These are phyloP conservation scores for Pelochelys cantorii DNA, from an alignment of 2,797 vertebrate genomes.

Conservation along the genomic window DNA sequence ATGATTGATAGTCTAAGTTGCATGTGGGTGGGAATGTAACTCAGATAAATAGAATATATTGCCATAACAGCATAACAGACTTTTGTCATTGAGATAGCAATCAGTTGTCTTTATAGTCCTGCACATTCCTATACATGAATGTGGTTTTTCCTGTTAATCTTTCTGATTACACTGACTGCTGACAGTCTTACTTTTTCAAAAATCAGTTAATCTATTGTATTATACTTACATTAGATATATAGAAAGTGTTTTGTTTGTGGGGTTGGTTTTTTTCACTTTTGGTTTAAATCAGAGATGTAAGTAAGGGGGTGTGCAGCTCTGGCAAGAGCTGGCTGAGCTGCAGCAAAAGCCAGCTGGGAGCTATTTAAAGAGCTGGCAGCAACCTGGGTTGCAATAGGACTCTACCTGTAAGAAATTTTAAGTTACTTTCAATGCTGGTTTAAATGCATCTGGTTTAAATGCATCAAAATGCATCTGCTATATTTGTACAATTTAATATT, in stretches of 20 bases:
- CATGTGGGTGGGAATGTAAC: not conserved
- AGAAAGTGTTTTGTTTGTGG: not conserved
- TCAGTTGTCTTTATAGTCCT: not conserved
- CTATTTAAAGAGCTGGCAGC: too few relatives aligned
- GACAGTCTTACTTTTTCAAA: not conserved
- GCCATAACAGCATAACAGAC: not conserved
- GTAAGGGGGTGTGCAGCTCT: too few relatives aligned
- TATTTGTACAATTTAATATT: slow-evolving; percentile 1
- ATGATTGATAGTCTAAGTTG: not conserved
- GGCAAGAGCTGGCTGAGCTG: too few relatives aligned
- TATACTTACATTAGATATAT: not conserved
- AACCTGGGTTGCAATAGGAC: too few relatives aligned
- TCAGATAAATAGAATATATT: not conserved
- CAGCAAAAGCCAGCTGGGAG: too few relatives aligned
- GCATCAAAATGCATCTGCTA: not conserved
- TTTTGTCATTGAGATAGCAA: not conserved
- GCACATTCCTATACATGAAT: not conserved
- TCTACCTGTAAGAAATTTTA: too few relatives aligned
- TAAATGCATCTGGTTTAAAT: too few relatives aligned
- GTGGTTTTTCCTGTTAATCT: not conserved
- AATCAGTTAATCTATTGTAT: not conserved
- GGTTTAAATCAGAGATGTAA: not conserved
- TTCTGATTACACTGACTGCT: not conserved
- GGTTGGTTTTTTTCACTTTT: slow-evolving; percentile 10
- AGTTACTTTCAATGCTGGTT: not conserved